Evolutionary conservation across 2,888 invertebrate species (phyloP).

Genomic region (Drosophila picticornis): DNA sequence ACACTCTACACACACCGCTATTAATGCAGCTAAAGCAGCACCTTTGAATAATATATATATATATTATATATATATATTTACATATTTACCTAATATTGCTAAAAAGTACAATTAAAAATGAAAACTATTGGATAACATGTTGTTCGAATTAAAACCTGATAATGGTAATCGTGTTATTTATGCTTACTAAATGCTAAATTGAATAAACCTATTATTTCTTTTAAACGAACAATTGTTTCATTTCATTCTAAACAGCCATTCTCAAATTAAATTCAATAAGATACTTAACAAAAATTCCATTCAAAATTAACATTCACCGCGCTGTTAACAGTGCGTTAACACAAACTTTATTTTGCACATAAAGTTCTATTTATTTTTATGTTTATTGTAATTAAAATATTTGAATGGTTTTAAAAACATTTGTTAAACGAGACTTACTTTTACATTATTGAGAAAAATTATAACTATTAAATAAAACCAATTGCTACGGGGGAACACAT

Average conservation of each 20-base stretch:
- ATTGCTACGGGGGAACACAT: neutral
- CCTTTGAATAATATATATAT: conserved; percentile 41
- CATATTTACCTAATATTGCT: conserved; percentile 45
- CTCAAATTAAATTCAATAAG: neutral
- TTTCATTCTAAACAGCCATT: neutral
- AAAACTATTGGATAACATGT: conserved; percentile 32
- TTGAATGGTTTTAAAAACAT: neutral
- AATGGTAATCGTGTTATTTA: conserved; percentile 47
- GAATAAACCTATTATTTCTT: conserved; percentile 61
- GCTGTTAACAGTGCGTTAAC: neutral
- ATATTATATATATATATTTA: conserved; percentile 47
- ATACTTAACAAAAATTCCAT: neutral
- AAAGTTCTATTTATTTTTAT: neutral
- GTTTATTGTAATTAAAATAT: neutral
- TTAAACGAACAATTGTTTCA: conserved; percentile 4
- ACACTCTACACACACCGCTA: conserved; percentile 39
- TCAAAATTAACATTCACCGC: neutral
- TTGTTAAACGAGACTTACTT: neutral
- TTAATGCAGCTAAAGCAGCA: conserved; percentile 31
- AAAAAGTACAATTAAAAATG: conserved; percentile 4
- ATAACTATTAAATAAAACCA: neutral
- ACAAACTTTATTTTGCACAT: neutral
- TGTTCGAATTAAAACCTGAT: conserved; percentile 17
- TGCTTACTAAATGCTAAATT: conserved; percentile 72
- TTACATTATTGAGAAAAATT: too few relatives aligned